These are phyloP conservation scores for Sialia sialis DNA, from an alignment of 2,113 vertebrate species.

Conservation along the genomic window DNA sequence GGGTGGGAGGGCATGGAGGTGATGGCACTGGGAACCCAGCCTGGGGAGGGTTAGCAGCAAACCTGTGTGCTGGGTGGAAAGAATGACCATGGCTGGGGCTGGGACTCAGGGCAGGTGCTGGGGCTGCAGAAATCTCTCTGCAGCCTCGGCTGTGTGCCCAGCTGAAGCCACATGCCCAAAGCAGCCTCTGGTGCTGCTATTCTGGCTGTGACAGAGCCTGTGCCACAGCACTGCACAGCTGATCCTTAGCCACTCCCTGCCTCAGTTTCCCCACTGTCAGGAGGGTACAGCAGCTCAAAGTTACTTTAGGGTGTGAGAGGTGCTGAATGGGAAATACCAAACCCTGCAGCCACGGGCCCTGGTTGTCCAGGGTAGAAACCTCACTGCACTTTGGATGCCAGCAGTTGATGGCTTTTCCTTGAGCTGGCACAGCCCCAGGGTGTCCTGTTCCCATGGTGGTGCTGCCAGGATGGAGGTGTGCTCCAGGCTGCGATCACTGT, in stretches of 20 bases:
- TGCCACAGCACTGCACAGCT: neutral
- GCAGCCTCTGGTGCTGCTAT: neutral
- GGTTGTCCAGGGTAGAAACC: neutral
- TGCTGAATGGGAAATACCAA: neutral
- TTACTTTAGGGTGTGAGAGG: neutral
- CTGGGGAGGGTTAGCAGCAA: neutral
- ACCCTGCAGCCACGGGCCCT: neutral
- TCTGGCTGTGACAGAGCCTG: neutral
- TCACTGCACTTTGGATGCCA: neutral
- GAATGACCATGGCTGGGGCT: neutral
- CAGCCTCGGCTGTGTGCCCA: neutral
- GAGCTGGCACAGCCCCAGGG: rapidly evolving
- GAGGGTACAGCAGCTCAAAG: neutral
- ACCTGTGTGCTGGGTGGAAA: neutral
- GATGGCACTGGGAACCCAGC: neutral
- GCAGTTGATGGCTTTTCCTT: neutral
- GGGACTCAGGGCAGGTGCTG: neutral
- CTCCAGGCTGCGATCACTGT: rapidly evolving
- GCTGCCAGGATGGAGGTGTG: neutral
- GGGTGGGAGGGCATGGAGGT: neutral
- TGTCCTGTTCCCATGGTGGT: rapidly evolving
- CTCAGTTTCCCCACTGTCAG: neutral
- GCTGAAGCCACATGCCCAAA: neutral
- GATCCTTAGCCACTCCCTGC: neutral
- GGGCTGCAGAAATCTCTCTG: neutral